Conservation (phyloP, 2,888 invertebrate genomes). For the Caenorhabditis sulstoni region DNA sequence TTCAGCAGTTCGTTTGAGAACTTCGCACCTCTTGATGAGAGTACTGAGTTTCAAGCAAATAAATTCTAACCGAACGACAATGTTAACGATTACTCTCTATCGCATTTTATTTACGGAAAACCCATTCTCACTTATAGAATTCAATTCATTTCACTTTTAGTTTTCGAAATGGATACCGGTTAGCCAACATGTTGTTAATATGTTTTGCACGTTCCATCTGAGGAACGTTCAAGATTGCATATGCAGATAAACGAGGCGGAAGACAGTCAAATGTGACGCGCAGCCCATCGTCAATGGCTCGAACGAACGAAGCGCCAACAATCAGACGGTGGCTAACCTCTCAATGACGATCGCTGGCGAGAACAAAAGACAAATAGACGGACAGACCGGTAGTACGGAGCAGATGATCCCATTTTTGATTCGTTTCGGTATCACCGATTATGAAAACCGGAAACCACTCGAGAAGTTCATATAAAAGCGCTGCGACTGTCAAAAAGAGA, state of each 20-base stretch:
- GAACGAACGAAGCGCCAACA: neutral
- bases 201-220: neutral
- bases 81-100: too few relatives aligned
- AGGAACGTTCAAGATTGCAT: neutral
- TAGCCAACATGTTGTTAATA: too few relatives aligned
- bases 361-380: constrained; percentile 46
- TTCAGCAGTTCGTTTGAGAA: too few relatives aligned
- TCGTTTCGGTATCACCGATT: constrained; percentile 44
- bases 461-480: constrained; percentile 40
- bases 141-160: too few relatives aligned
- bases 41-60: too few relatives aligned
- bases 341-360: constrained; percentile 27
- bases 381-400: constrained; percentile 48
- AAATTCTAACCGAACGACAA: too few relatives aligned
- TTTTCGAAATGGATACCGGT: too few relatives aligned
- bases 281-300: too few relatives aligned
- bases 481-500: constrained; percentile 19
- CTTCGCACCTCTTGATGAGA: too few relatives aligned
- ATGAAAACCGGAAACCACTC: constrained; percentile 47
- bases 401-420: constrained; percentile 51
- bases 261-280: neutral
- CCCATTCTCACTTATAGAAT: too few relatives aligned
- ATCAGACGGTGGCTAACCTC: constrained; percentile 34
- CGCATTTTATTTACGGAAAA: too few relatives aligned
- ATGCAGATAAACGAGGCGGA: too few relatives aligned